Percentiles rank a stretch among this genome's conserved stretches.
phyloP scores from a whole-genome alignment of 2,888 invertebrate genomes.

The Brachyptera putata region DNA sequence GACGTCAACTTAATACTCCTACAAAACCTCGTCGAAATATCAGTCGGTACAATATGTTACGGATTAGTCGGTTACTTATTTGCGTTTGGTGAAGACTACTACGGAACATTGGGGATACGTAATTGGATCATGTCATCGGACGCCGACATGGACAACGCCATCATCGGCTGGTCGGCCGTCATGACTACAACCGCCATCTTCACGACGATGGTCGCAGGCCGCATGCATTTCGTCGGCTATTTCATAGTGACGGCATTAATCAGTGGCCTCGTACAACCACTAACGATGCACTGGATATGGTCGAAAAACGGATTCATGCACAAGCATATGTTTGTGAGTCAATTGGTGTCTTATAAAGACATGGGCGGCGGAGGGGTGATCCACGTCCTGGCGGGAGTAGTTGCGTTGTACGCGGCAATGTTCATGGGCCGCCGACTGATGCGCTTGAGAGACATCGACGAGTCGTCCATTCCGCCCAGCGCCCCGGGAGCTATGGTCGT shows the following conservation, averaged over 20 bases:
- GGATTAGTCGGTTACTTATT: constrained; percentile 40
- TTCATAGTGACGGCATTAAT: constrained; percentile 38
- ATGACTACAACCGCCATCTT: constrained; percentile 42
- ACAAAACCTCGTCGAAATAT: constrained; percentile 43
- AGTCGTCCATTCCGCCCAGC: constrained; percentile 40
- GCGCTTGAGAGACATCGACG: constrained; percentile 41
- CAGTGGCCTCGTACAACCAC: constrained; percentile 40
- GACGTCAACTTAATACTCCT: constrained; percentile 43
- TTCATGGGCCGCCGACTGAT: constrained; percentile 42
- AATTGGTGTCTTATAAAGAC: constrained; percentile 39
- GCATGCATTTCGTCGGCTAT: constrained; percentile 40
- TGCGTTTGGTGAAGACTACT: constrained; percentile 39
- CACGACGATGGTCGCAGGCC: constrained; percentile 40
- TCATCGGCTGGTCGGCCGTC: constrained; percentile 41
- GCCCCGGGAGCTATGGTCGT: constrained; percentile 39
- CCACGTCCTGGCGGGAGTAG: constrained; percentile 41
- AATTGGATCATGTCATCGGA: background rate
- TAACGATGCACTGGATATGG: constrained; percentile 44
- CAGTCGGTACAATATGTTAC: constrained; percentile 40
- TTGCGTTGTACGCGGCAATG: constrained; percentile 41
- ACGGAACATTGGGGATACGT: background rate
- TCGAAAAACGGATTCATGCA: constrained; percentile 42
- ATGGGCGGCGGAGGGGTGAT: constrained; percentile 40
- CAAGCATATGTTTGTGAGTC: constrained; percentile 31
- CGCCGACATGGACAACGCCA: constrained; percentile 37